Conservation (phyloP, 2,797 vertebrate genomes). For the Scarus forsteni region DNA sequence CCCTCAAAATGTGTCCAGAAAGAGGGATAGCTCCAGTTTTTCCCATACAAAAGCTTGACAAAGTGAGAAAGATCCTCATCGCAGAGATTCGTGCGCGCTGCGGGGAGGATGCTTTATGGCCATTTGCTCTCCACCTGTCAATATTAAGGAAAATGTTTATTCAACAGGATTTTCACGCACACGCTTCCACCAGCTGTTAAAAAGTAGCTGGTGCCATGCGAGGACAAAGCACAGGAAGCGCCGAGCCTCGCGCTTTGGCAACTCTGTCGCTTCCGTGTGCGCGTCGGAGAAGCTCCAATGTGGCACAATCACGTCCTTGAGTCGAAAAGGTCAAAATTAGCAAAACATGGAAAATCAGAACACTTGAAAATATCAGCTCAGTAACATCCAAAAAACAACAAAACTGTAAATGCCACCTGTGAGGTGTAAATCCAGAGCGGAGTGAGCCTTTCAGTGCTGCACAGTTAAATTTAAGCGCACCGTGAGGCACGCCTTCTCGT, state of each 20-base stretch:
- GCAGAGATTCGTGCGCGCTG: constrained; percentile 52
- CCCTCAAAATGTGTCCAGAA: constrained; percentile 29
- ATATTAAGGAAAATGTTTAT: constrained; percentile 3
- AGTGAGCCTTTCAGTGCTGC: constrained; percentile 33
- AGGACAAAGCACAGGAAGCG: constrained; percentile 9
- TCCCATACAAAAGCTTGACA: constrained; percentile 23
- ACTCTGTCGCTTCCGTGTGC: constrained; percentile 29
- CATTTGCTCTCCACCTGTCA: constrained; percentile 26
- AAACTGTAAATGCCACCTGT: neutral
- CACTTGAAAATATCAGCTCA: neutral
- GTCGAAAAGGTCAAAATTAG: constrained; percentile 2
- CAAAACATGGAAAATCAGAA: neutral
- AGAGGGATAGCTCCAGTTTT: constrained; percentile 3
- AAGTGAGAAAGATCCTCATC: constrained; percentile 49
- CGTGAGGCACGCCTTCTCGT: constrained; percentile 69
- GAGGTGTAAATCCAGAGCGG: constrained; percentile 40
- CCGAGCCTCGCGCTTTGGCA: neutral
- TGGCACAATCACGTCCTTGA: constrained; percentile 43
- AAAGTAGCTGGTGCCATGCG: constrained; percentile 20
- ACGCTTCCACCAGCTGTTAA: constrained; percentile 6
- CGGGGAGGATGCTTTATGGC: constrained; percentile 24
- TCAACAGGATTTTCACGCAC: constrained; percentile 2
- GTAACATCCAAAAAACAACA: constrained; percentile 13
- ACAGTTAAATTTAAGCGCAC: constrained; percentile 74
- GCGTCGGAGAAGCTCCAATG: constrained; percentile 51